Conservation (phyloP, 1,140 invertebrate genomes). For the Brachionus koreanus region DNA sequence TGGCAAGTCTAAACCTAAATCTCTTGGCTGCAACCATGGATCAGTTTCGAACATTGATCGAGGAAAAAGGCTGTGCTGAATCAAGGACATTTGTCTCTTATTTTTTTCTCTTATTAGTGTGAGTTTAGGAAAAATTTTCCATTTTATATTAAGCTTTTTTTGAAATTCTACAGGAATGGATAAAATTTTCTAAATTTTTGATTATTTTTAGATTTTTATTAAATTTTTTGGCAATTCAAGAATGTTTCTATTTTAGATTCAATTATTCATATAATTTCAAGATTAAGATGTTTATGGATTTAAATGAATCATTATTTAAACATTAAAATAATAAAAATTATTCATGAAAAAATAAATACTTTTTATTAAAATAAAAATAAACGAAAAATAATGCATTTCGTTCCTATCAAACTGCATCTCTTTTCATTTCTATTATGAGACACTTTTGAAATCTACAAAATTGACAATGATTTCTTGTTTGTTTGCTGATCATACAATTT, state of each 20-base stretch:
- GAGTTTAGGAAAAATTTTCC: too few species aligned
- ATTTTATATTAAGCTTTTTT: background rate
- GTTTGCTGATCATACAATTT: constrained; percentile 56
- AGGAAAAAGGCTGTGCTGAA: constrained; percentile 22
- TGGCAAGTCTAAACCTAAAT: background rate
- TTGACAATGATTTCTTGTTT: constrained; percentile 57
- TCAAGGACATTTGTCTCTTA: constrained; percentile 43
- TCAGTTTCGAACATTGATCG: constrained; percentile 26
- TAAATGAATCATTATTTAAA: background rate
- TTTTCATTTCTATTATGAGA: constrained; percentile 47
- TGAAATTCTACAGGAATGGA: background rate
- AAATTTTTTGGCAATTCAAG: background rate
- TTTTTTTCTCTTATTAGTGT: too few species aligned
- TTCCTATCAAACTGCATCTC: constrained; percentile 56
- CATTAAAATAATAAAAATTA: too few species aligned
- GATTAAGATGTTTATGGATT: background rate
- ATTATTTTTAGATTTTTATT: background rate
- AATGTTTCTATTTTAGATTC: background rate
- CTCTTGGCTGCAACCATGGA: background rate
- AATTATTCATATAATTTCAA: background rate
- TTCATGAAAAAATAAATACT: too few species aligned
- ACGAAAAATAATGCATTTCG: too few species aligned
- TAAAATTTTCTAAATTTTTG: background rate
- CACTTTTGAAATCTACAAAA: constrained; percentile 59
- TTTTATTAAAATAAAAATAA: too few species aligned